Evolutionary conservation across 2,888 invertebrate genomes (phyloP), one percentile per base, ranked within the genome.

Genomic region (Lacanobia oleracea): DNA sequence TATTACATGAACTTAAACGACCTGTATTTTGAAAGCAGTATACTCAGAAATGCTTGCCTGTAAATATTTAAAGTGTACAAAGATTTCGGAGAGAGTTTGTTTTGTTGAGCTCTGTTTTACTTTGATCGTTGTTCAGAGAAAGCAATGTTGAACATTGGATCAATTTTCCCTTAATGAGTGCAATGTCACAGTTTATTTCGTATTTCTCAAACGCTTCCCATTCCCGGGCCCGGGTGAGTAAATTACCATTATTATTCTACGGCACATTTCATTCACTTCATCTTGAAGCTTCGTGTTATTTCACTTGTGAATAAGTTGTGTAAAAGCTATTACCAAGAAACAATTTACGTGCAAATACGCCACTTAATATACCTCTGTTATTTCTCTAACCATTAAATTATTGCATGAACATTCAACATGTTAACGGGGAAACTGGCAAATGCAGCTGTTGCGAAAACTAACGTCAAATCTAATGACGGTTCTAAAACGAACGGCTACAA

Each of bases 381-480:
- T 78, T 63, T 78, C 63, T 60, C n/a, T 48, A 43, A 48, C 51
- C 37, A 63, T 53, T 67, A 68, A 78, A 56, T 69, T 51, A 74
- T 78, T 78, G 65, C 66, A 67, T 61, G 68, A 65, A 63, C 43
- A 77, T 74, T 68, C 10, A 54, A 66, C 50, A 63, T 71, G 79
- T 75, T 70, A 45, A 75, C 53, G 75, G 53, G 27, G 14, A 61
- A 77, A 27, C 69, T 66, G 54, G 40, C 77, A 65, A 73, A 80
- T 69, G 72, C 60, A 79, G 71, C 63, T 79, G 72, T 65, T 69
- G 43, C 63, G 66, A 67, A 72, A 77, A 79, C 72, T 53, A 67
- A 67, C 48, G 66, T 67, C 77, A 63, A 63, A 40, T 1, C 60
- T 66, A 79, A 79, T 67, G 60, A 53, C 40, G 48, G 59, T 48